These are phyloP conservation scores for Vesta saturnalis DNA, from an alignment of 2,888 invertebrate species.

Conservation along the genomic window DNA sequence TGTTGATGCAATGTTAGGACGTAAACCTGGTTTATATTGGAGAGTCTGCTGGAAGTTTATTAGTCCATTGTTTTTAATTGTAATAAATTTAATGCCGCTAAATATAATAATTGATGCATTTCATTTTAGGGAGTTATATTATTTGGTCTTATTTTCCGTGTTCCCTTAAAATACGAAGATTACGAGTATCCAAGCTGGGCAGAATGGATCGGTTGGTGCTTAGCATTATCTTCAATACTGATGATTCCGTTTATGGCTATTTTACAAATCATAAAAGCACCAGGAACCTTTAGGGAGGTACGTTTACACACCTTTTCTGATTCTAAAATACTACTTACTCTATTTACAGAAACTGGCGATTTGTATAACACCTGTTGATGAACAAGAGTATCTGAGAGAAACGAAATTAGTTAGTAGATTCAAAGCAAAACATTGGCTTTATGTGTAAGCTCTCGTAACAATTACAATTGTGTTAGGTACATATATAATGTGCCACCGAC, in stretches of 20 bases:
- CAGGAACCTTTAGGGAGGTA: constrained; percentile 76
- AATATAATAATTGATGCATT: not conserved
- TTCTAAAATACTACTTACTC: not conserved
- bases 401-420: constrained; percentile 71
- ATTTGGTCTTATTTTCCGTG: constrained; percentile 72
- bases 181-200: constrained; percentile 79
- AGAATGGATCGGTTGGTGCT: constrained; percentile 74
- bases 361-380: constrained; percentile 73
- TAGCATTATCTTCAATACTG: constrained; percentile 77
- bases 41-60: constrained; percentile 88
- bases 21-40: constrained; percentile 81
- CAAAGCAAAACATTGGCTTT: constrained; percentile 74
- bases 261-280: constrained; percentile 70
- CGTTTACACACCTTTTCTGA: constrained; percentile 15
- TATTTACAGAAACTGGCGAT: constrained; percentile 69
- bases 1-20: constrained; percentile 82
- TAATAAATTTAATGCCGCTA: constrained; percentile 61
- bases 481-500: constrained; percentile 25
- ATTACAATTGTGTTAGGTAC: constrained; percentile 23
- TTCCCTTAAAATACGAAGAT: constrained; percentile 73
- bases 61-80: constrained; percentile 81
- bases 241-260: constrained; percentile 77
- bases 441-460: constrained; percentile 63
- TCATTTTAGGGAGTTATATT: constrained; percentile 70
- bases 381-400: constrained; percentile 71